A percentile compares a stretch with the other conserved stretches of the same genome.
Evolutionary conservation across 2,797 vertebrate genomes (phyloP).

Genomic region (Dromococcyx pavoninus): DNA sequence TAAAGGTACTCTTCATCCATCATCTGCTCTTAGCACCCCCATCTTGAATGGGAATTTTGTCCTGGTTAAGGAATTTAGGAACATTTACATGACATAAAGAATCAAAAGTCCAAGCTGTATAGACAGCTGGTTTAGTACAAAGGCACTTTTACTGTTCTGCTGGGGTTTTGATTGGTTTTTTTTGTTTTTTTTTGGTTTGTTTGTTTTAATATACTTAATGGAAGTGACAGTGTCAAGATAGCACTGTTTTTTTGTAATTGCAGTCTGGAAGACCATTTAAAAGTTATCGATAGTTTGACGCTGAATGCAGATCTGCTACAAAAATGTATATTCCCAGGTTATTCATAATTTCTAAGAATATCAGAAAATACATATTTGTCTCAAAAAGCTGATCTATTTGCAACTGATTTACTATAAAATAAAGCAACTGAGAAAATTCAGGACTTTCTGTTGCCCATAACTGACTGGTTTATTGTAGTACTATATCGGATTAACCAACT

Average conservation of each 20-base stretch:
- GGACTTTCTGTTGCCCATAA: not conserved
- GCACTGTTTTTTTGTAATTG: not conserved
- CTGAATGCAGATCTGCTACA: not conserved
- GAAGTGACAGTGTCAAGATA: not conserved
- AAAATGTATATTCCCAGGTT: not conserved
- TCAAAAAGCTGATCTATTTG: not conserved
- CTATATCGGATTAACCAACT: not conserved
- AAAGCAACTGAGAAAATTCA: not conserved
- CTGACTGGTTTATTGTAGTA: not conserved
- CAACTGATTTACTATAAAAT: not conserved
- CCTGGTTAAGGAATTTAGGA: not conserved
- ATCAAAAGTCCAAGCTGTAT: not conserved
- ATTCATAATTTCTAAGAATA: not conserved
- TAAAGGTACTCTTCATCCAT: not conserved
- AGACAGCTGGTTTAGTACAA: not conserved
- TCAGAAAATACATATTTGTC: not conserved
- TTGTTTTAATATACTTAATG: not conserved
- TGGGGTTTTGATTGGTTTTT: not conserved
- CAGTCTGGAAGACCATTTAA: not conserved
- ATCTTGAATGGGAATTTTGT: not conserved
- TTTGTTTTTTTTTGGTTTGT: not conserved
- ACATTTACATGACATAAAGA: not conserved
- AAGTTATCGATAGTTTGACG: not conserved
- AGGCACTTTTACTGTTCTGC: not conserved
- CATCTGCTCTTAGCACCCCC: not conserved